Base-by-base conservation (phyloP, 1,140 invertebrate species). In the Brachionus paranguensis region DNA sequence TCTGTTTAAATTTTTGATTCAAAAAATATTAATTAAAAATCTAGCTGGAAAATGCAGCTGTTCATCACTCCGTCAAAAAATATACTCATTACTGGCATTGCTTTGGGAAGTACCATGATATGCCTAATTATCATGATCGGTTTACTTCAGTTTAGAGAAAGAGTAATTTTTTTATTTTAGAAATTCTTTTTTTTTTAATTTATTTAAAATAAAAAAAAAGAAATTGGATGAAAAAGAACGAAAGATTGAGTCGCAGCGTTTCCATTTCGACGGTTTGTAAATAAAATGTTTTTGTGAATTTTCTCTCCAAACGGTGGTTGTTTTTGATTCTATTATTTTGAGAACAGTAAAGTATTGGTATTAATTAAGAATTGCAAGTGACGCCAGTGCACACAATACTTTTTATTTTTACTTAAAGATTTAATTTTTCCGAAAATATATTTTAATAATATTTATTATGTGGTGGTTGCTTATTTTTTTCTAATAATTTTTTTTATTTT, bases 1-100 rank as follows among this genome's bases (percentile, higher is more conserved):
- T 47, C 45, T 14, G 4, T 14, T 47, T 47, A 47, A 47, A 47
- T 47, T 11, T 72, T 72, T 14, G n/a, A 74, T 8, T 2, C 11
- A 17, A 41, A 41, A 2, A 50, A 8, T 37, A 29, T 65, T 74
- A 33, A 17, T 20, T 47, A 17, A 27, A 29, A 14, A 64, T 41
- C 78, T 85, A 90, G 89, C 11, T 99, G 97, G 97, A 93, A 93
- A 85, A 95, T 93, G 24, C 95, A 96, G 88, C 89, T 99, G 5
- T 99, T 97, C 91, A 94, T 99, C 0, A 98, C 96, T 0, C 96
- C 97, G 0, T 97, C 95, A 88, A 95, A 95, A 88, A 90, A 97
- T 17, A 96, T 99, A 87, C 88, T 96, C 3, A 92, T 96, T 88
- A 98, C 95, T 87, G 95, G 95, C 0, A 92, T 93, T 70, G 95